Conservation (phyloP, 2,888 invertebrate genomes). For the Microplitis deprimator region DNA sequence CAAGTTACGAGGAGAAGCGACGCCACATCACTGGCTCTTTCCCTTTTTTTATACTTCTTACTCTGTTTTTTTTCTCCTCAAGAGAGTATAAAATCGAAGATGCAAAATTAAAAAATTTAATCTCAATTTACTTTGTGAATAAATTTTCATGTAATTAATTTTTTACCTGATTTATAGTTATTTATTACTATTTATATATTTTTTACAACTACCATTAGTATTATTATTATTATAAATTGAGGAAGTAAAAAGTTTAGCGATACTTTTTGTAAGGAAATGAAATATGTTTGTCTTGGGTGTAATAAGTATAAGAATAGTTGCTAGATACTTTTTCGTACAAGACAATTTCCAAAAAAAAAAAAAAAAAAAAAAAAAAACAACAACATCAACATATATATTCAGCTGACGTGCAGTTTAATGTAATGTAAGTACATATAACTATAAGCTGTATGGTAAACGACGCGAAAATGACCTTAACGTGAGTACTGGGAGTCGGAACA, state of each 20-base stretch:
- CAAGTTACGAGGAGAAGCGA: slow-evolving; percentile 49
- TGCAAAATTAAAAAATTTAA: slow-evolving; percentile 13
- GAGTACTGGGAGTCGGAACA: slow-evolving; percentile 48
- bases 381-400: slow-evolving; percentile 43
- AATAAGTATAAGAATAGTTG: no score
- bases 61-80: neutral
- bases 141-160: neutral
- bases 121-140: neutral
- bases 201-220: no score
- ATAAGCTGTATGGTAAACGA: slow-evolving; percentile 51
- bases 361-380: neutral
- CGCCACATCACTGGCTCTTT: slow-evolving; percentile 38
- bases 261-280: no score
- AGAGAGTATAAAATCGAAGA: slow-evolving; percentile 27
- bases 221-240: no score
- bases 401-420: slow-evolving; percentile 22
- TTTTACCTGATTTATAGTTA: neutral
- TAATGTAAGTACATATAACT: slow-evolving; percentile 43
- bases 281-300: no score
- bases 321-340: neutral
- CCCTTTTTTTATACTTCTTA: neutral
- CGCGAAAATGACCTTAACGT: slow-evolving; percentile 51
- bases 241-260: no score
- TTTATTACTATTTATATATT: neutral
- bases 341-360: neutral